Evolutionary conservation across 2,888 invertebrate genomes (phyloP).

Genomic region (Belgica antarctica): DNA sequence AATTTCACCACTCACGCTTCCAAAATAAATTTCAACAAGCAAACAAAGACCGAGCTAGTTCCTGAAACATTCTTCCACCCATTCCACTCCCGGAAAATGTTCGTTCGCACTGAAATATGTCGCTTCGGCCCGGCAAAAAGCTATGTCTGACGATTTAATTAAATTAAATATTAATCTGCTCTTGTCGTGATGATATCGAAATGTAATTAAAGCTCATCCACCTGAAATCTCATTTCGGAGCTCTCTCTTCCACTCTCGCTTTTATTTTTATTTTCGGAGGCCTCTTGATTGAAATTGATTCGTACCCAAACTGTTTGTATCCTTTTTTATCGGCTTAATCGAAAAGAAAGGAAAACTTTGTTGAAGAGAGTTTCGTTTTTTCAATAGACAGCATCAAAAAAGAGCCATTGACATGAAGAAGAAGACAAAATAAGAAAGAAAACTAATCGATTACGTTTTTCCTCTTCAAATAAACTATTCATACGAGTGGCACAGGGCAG

Average conservation of each 20-base stretch:
- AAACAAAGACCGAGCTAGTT: neutral
- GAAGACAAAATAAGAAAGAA: too few species aligned
- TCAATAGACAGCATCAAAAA: neutral
- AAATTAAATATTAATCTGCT: conserved; percentile 42
- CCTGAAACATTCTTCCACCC: neutral
- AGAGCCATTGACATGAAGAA: conserved; percentile 27
- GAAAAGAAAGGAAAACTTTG: conserved; percentile 17
- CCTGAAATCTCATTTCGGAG: conserved; percentile 23
- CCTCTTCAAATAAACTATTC: neutral
- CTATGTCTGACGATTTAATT: conserved; percentile 33
- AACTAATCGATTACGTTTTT: conserved; percentile 37
- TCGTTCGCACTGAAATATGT: neutral
- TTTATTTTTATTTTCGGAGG: too few species aligned
- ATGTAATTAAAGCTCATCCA: conserved; percentile 40
- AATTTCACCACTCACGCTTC: neutral
- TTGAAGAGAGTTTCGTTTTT: neutral
- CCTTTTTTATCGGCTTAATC: conserved; percentile 4
- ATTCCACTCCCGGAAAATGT: neutral
- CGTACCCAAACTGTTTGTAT: neutral
- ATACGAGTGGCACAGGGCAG: neutral
- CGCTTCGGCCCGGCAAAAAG: neutral
- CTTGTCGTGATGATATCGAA: conserved; percentile 37
- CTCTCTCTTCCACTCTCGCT: too few species aligned
- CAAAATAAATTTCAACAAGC: neutral
- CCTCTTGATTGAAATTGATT: conserved; percentile 40